Evolutionary conservation across 2,797 vertebrate species (phyloP).

Genomic region (Rhinoraja longicauda): DNA sequence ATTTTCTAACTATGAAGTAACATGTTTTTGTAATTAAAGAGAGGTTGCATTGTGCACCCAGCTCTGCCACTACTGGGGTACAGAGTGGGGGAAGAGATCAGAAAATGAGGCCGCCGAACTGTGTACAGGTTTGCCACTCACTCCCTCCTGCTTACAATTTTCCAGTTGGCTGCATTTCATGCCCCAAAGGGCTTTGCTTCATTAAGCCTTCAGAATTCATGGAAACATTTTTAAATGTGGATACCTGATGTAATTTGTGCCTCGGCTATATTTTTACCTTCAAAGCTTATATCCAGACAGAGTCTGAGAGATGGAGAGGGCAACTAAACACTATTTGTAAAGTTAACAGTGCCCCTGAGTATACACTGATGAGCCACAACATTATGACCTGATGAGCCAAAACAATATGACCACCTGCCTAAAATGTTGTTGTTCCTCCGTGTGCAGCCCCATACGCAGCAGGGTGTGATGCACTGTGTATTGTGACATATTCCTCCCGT

Average conservation of each 20-base stretch:
- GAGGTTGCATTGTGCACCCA: not conserved
- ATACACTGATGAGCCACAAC: too few relatives aligned
- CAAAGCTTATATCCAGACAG: not conserved
- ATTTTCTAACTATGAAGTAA: not conserved
- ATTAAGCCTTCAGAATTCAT: conserved; percentile 2
- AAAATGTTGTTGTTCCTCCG: too few relatives aligned
- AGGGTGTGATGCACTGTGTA: too few relatives aligned
- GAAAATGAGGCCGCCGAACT: not conserved
- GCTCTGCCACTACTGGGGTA: not conserved
- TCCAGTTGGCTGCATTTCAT: conserved; percentile 19
- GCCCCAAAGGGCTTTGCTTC: not conserved
- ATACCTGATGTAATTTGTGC: conserved; percentile 1
- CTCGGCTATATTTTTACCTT: conserved; percentile 8
- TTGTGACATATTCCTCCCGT: too few relatives aligned
- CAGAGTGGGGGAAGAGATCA: not conserved
- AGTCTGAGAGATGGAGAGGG: not conserved
- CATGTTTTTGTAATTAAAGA: not conserved
- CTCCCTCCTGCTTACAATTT: not conserved
- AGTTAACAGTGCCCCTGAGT: too few relatives aligned
- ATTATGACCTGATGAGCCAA: too few relatives aligned
- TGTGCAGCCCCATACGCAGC: too few relatives aligned
- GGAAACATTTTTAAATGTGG: conserved; percentile 20
- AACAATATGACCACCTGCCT: too few relatives aligned
- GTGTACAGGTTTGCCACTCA: not conserved
- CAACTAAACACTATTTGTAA: not conserved